Conservation (phyloP, 2,113 vertebrate species). For the Urocynchramus pylzowi region DNA sequence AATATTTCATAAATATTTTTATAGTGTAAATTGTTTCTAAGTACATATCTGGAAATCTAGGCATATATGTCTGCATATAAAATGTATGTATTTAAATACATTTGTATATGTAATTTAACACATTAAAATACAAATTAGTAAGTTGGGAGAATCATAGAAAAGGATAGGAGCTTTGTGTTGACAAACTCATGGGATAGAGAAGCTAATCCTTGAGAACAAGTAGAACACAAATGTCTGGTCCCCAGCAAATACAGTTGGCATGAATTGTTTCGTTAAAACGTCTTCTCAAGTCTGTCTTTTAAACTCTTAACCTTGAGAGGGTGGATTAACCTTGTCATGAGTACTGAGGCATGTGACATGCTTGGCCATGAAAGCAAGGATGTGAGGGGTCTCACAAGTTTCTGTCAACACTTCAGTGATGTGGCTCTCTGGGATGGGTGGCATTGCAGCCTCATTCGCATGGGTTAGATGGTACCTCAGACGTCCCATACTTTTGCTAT, state of each 20-base stretch:
- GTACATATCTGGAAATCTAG: background rate
- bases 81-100: background rate
- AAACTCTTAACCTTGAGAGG: background rate
- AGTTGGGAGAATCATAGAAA: background rate
- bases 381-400: background rate
- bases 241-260: background rate
- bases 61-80: background rate
- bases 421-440: background rate
- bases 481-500: background rate
- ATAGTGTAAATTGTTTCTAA: background rate
- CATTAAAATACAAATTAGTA: background rate
- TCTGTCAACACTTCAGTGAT: background rate
- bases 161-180: background rate
- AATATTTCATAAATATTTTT: background rate
- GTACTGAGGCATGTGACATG: background rate
- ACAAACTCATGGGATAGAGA: background rate
- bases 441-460: accelerated
- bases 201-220: background rate
- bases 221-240: background rate
- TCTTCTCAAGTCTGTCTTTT: background rate
- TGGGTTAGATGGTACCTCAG: background rate
- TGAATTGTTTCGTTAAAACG: background rate
- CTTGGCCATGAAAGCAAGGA: background rate
- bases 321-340: background rate
- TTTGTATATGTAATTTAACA: background rate